These are phyloP conservation scores for Galagoides demidoff DNA, from an alignment of 2,797 vertebrate species.

Conservation along the genomic window DNA sequence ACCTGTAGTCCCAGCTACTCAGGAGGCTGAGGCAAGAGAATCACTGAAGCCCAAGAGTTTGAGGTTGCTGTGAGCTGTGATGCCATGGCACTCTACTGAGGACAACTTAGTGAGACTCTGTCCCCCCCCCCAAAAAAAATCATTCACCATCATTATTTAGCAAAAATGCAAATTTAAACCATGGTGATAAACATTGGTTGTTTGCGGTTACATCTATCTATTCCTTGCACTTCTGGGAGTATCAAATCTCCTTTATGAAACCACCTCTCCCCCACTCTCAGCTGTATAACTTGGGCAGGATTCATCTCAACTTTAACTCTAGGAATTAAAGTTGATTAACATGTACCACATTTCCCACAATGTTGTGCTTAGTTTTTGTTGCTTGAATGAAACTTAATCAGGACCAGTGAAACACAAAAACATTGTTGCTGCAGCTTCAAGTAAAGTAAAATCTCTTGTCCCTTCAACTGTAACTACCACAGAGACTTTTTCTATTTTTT, in stretches of 20 bases:
- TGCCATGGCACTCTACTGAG: too few relatives aligned
- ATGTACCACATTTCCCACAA: background rate
- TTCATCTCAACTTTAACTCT: constrained; percentile 2
- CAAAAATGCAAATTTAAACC: constrained; percentile 46
- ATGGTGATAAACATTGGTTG: constrained; percentile 25
- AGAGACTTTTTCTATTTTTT: background rate
- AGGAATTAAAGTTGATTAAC: background rate
- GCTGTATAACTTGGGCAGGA: background rate
- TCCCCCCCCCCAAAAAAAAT: too few relatives aligned
- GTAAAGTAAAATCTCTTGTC: background rate
- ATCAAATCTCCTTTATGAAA: constrained; percentile 31
- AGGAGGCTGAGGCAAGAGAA: too few relatives aligned
- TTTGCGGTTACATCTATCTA: constrained; percentile 26
- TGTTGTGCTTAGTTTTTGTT: background rate
- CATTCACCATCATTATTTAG: constrained; percentile 3
- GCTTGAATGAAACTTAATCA: background rate
- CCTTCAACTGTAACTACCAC: background rate
- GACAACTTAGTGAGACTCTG: too few relatives aligned
- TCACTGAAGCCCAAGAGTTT: too few relatives aligned
- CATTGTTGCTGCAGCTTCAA: background rate
- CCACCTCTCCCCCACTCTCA: constrained; percentile 7
- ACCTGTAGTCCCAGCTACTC: too few relatives aligned
- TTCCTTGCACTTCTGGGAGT: constrained; percentile 1
- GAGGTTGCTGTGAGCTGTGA: too few relatives aligned
- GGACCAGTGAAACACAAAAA: constrained; percentile 2